Conservation (phyloP, 1,140 invertebrate genomes). For the Brachionus paranguensis region DNA sequence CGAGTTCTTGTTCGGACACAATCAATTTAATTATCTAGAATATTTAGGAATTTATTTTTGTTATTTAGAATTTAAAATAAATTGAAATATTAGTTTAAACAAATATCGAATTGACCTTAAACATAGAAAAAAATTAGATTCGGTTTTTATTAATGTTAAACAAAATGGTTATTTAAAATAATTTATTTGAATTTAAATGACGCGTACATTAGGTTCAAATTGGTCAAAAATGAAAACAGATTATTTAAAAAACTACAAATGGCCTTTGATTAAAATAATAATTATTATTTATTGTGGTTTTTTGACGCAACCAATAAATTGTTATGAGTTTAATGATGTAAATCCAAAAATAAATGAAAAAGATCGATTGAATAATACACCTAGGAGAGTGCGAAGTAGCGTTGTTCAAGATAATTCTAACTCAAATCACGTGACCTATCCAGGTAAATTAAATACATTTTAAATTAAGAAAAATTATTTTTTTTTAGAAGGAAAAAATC, state of each 20-base stretch:
- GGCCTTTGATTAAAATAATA: neutral
- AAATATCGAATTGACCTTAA: neutral
- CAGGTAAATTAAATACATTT: neutral
- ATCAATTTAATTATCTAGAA: neutral
- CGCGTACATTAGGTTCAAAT: neutral
- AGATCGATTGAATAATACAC: neutral
- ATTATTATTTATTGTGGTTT: neutral
- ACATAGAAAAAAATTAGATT: neutral
- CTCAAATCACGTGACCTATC: neutral
- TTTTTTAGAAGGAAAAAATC: conserved; percentile 1
- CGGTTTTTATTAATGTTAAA: neutral
- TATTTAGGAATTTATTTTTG: neutral
- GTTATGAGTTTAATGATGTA: neutral
- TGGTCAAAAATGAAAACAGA: neutral
- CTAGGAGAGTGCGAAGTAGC: neutral
- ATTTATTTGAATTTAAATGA: neutral
- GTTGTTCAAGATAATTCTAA: neutral
- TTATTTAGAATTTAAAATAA: neutral
- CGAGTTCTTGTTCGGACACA: neutral
- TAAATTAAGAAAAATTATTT: neutral
- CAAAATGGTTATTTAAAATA: neutral
- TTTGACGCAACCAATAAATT: neutral
- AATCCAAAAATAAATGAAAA: neutral
- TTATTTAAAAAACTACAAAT: neutral
- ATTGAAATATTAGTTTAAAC: neutral